A percentile compares a stretch with the other conserved stretches of the same genome.
These are phyloP conservation scores for Sapajus apella DNA, from an alignment of 2,113 vertebrate species.

Conservation along the genomic window DNA sequence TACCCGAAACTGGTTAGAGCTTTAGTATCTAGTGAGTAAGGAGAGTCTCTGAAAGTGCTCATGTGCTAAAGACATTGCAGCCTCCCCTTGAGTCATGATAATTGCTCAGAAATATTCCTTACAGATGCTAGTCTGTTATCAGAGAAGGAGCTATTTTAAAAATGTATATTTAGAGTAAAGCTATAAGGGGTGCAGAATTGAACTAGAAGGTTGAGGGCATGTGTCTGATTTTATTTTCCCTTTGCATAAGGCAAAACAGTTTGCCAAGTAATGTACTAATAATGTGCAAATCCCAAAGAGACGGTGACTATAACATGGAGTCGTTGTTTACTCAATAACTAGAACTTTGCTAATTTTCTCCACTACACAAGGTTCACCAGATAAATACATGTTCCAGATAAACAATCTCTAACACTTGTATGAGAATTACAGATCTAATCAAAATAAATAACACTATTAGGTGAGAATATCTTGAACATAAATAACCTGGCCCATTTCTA, in stretches of 20 bases:
- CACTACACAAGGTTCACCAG: not conserved
- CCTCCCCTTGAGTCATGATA: not conserved
- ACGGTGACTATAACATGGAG: not conserved
- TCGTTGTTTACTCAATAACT: not conserved
- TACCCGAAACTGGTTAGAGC: not conserved
- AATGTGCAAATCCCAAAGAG: not conserved
- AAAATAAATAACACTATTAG: not conserved
- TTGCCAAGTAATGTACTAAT: not conserved
- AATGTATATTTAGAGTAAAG: constrained; percentile 21
- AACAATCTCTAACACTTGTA: not conserved
- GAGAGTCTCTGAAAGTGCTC: not conserved
- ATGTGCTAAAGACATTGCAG: not conserved
- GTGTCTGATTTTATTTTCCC: constrained; percentile 27
- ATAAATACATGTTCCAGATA: not conserved
- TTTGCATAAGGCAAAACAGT: not conserved
- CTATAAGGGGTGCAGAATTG: not conserved
- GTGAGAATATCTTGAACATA: not conserved
- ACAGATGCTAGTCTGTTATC: not conserved
- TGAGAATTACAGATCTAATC: not conserved
- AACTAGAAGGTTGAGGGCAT: not conserved
- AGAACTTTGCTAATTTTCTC: constrained; percentile 11
- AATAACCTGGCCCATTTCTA: not conserved
- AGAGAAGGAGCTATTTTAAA: not conserved
- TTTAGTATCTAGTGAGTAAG: not conserved
- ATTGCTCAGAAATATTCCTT: not conserved